Conservation (phyloP, 1,140 invertebrate species). For the Tigriopus japonicus region DNA sequence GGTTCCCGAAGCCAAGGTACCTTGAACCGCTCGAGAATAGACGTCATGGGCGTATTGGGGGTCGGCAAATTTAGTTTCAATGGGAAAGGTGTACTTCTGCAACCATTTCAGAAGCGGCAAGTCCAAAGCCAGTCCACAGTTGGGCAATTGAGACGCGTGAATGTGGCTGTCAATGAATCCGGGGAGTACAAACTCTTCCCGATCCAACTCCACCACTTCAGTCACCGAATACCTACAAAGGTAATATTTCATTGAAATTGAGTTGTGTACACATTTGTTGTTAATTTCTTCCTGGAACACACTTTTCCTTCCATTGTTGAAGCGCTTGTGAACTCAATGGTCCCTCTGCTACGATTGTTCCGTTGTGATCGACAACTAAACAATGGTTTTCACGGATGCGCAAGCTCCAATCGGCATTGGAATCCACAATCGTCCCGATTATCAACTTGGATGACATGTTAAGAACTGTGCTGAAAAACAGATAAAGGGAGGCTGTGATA, state of each 20-base stretch:
- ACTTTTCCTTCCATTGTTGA: background rate
- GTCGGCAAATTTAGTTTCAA: constrained; percentile 52
- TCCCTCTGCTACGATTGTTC: background rate
- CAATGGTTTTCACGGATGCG: background rate
- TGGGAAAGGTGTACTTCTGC: constrained; percentile 61
- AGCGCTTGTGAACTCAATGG: background rate
- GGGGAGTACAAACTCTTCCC: constrained; percentile 42
- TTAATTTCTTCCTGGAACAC: no score
- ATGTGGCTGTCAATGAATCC: constrained; percentile 75
- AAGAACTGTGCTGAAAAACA: background rate
- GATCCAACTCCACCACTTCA: background rate
- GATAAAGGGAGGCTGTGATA: no score
- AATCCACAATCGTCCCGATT: background rate
- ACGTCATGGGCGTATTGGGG: constrained; percentile 43
- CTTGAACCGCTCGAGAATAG: constrained; percentile 58
- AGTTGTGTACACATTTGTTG: no score
- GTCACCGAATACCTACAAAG: no score
- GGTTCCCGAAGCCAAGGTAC: constrained; percentile 41
- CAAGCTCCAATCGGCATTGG: background rate
- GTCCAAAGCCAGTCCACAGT: constrained; percentile 58
- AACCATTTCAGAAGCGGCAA: constrained; percentile 62
- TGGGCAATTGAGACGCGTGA: constrained; percentile 70
- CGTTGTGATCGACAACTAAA: background rate
- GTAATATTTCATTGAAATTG: no score
- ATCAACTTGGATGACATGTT: background rate